Evolutionary conservation across 2,888 invertebrate genomes (phyloP).

Genomic region (Sinopyrophorus schimmeli): DNA sequence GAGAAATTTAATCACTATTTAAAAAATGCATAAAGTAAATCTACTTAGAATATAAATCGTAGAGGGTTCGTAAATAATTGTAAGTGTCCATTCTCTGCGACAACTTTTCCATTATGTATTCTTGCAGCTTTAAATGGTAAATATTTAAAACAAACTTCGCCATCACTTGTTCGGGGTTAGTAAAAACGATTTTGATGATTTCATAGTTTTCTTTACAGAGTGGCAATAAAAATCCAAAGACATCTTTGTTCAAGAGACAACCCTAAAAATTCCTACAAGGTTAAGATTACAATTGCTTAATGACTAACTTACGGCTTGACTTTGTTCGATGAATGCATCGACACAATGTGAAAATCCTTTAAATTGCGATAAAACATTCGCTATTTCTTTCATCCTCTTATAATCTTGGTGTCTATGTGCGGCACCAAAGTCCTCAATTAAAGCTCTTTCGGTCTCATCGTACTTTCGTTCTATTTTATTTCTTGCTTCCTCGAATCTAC

Average conservation of each 20-base stretch:
- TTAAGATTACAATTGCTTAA: not conserved
- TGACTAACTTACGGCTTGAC: conserved; percentile 74
- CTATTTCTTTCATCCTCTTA: conserved; percentile 89
- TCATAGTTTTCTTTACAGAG: conserved; percentile 86
- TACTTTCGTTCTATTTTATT: conserved; percentile 87
- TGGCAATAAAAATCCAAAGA: conserved; percentile 87
- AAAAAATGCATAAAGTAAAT: conserved; percentile 1
- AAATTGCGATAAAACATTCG: conserved; percentile 89
- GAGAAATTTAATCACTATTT: conserved; percentile 9
- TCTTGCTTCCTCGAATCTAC: conserved; percentile 74
- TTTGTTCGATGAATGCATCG: conserved; percentile 95
- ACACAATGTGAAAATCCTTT: conserved; percentile 96
- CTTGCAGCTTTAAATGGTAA: conserved; percentile 87
- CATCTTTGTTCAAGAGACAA: conserved; percentile 82
- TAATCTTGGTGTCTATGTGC: conserved; percentile 86
- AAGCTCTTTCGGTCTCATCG: conserved; percentile 82
- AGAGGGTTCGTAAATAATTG: conserved; percentile 84
- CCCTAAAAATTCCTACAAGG: conserved; percentile 60
- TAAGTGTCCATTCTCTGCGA: conserved; percentile 82
- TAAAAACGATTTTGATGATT: conserved; percentile 87
- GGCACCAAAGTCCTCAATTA: conserved; percentile 93
- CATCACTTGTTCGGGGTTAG: conserved; percentile 96
- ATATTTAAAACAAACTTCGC: conserved; percentile 96
- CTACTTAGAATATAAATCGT: conserved; percentile 87
- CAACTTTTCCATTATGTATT: conserved; percentile 81